A percentile compares a stretch with the other conserved stretches of the same genome.
phyloP scores from a whole-genome alignment of 2,888 invertebrate species.

The Bombylius major region DNA sequence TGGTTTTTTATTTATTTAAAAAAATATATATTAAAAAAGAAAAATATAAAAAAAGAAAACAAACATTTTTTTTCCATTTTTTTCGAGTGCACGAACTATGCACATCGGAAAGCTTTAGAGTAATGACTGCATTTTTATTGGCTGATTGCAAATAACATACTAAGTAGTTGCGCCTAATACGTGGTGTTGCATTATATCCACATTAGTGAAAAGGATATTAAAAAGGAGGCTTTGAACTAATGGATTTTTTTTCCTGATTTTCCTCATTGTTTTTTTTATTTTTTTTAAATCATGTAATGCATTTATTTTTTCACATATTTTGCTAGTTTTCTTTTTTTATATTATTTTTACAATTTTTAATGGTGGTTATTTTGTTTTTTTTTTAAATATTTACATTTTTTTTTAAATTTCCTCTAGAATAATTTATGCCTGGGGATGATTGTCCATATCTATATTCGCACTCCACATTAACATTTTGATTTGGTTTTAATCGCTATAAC shows the following conservation, averaged over 20 bases:
- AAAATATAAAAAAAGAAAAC: no score
- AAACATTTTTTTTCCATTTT: background rate
- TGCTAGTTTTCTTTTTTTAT: no score
- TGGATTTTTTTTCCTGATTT: background rate
- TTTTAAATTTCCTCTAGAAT: background rate
- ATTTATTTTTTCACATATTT: conserved; percentile 1
- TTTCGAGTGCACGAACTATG: background rate
- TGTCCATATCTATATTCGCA: background rate
- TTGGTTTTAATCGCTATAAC: conserved; percentile 6
- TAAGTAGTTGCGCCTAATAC: conserved; percentile 26
- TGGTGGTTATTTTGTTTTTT: background rate
- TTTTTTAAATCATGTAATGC: conserved; percentile 2
- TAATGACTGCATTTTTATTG: conserved; percentile 38
- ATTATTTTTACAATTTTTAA: no score
- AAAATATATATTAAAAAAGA: no score
- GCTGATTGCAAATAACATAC: conserved; percentile 32
- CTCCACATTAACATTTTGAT: conserved; percentile 3
- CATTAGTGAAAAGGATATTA: background rate
- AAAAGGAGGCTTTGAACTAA: background rate
- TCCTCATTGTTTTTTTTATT: background rate
- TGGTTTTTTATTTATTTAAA: no score
- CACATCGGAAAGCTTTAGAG: conserved; percentile 14
- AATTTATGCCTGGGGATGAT: no score
- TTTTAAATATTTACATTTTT: background rate
- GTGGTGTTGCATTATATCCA: background rate